phyloP scores from a whole-genome alignment of 2,888 invertebrate species.

The Hecatera dysodea region DNA sequence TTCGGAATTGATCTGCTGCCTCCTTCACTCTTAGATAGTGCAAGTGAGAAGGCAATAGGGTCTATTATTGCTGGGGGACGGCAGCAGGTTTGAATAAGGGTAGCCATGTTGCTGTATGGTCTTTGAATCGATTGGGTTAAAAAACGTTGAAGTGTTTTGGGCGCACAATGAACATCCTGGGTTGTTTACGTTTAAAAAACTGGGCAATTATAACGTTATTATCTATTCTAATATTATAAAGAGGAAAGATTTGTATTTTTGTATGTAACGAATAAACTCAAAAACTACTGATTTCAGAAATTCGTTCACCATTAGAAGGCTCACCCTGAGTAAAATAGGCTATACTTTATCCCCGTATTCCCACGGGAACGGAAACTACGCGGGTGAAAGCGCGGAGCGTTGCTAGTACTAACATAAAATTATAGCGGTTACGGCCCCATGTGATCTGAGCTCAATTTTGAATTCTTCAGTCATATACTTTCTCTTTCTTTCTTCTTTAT shows the following conservation, averaged over 20 bases:
- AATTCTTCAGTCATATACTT: neutral
- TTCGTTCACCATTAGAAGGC: too few species aligned
- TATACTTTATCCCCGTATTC: too few species aligned
- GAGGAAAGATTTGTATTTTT: too few species aligned
- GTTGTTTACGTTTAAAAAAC: neutral
- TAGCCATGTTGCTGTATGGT: constrained; percentile 48
- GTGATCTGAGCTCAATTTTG: neutral
- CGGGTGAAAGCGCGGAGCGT: too few species aligned
- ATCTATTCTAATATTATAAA: too few species aligned
- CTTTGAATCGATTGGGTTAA: constrained; percentile 27
- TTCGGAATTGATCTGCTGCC: constrained; percentile 71
- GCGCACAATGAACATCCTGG: neutral
- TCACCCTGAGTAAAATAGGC: too few species aligned
- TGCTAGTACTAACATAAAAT: neutral
- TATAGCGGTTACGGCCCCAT: neutral
- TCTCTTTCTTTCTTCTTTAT: too few species aligned
- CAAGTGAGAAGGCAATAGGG: constrained; percentile 68
- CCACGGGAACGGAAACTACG: too few species aligned
- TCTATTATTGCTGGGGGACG: constrained; percentile 69
- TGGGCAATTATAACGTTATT: neutral
- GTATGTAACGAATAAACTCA: too few species aligned
- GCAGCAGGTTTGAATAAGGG: constrained; percentile 71
- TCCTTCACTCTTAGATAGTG: constrained; percentile 62
- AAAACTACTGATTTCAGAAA: too few species aligned
- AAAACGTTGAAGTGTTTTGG: constrained; percentile 36